Percentiles rank a stretch among this genome's conserved stretches.
Evolutionary conservation across 2,888 invertebrate genomes (phyloP).

Genomic region (Hemaris fuciformis): DNA sequence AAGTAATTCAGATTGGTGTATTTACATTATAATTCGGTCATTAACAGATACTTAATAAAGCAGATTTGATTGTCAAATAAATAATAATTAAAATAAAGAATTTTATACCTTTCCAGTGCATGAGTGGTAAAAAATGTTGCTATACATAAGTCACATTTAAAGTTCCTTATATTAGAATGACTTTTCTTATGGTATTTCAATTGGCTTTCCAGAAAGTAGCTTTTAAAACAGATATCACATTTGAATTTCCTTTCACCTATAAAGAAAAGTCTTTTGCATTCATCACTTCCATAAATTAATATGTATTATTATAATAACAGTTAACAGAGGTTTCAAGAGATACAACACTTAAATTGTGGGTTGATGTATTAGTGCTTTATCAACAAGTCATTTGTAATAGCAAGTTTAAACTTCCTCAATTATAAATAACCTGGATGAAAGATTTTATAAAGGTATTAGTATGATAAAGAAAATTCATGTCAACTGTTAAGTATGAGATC

Average conservation of each 20-base stretch:
- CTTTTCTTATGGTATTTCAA: slow-evolving; percentile 33
- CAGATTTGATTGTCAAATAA: not conserved
- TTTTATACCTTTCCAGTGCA: slow-evolving; percentile 37
- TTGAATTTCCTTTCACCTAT: slow-evolving; percentile 47
- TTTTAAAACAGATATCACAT: slow-evolving; percentile 50
- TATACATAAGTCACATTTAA: slow-evolving; percentile 54
- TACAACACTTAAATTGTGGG: too few relatives aligned
- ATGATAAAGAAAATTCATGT: too few relatives aligned
- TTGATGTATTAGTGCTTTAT: too few relatives aligned
- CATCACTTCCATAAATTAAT: not conserved
- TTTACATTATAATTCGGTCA: too few relatives aligned
- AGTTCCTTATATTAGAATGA: slow-evolving; percentile 28
- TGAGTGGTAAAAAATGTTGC: slow-evolving; percentile 36
- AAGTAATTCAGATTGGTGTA: not conserved
- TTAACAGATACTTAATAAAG: not conserved
- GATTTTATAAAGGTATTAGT: too few relatives aligned
- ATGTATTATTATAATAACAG: too few relatives aligned
- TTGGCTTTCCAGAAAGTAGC: slow-evolving; percentile 27
- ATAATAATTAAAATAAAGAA: slow-evolving; percentile 5
- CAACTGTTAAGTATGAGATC: not conserved
- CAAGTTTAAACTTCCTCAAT: too few relatives aligned
- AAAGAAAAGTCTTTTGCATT: slow-evolving; percentile 17
- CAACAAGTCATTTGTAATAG: too few relatives aligned
- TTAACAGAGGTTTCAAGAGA: too few relatives aligned
- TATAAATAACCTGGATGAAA: too few relatives aligned